These are phyloP conservation scores for Oscheius myriophilus DNA, from an alignment of 2,888 invertebrate species.

Conservation along the genomic window DNA sequence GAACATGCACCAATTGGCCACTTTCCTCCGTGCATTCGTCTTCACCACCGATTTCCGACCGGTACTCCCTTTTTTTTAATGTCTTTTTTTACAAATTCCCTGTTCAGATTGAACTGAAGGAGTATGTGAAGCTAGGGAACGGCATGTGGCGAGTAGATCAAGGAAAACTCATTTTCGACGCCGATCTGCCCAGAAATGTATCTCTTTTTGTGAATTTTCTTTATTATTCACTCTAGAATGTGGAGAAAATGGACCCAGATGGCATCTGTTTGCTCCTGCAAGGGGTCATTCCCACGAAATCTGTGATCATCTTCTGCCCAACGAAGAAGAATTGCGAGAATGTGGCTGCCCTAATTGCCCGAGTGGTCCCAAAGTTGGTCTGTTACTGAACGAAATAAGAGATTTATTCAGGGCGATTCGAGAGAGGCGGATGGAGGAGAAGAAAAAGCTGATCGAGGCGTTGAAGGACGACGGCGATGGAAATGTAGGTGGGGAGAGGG, in stretches of 20 bases:
- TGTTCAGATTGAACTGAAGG: conserved; percentile 39
- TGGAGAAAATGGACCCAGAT: conserved; percentile 42
- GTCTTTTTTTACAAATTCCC: not conserved
- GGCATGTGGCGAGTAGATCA: conserved; percentile 41
- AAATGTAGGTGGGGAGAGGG: conserved; percentile 19
- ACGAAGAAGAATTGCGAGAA: conserved; percentile 91
- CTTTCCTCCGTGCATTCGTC: conserved; percentile 83
- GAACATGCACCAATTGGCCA: conserved; percentile 83
- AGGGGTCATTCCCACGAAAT: conserved; percentile 83
- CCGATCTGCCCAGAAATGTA: conserved; percentile 35
- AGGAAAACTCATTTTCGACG: conserved; percentile 37
- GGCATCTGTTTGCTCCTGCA: conserved; percentile 47
- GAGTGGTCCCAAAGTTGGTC: conserved; percentile 75
- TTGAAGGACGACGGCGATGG: conserved; percentile 49
- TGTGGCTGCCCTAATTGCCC: conserved; percentile 82
- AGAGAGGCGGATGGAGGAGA: conserved; percentile 36
- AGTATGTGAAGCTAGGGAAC: conserved; percentile 51
- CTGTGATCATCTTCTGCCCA: conserved; percentile 91
- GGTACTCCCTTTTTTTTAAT: conserved; percentile 56
- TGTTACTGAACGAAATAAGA: not conserved
- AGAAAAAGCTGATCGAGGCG: conserved; percentile 34
- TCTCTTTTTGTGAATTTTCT: conserved; percentile 1
- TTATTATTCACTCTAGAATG: not conserved
- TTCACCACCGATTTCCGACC: conserved; percentile 89
- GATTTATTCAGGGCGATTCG: conserved; percentile 39